Conservation (phyloP, 2,797 vertebrate genomes). For the Cyclopterus lumpus region DNA sequence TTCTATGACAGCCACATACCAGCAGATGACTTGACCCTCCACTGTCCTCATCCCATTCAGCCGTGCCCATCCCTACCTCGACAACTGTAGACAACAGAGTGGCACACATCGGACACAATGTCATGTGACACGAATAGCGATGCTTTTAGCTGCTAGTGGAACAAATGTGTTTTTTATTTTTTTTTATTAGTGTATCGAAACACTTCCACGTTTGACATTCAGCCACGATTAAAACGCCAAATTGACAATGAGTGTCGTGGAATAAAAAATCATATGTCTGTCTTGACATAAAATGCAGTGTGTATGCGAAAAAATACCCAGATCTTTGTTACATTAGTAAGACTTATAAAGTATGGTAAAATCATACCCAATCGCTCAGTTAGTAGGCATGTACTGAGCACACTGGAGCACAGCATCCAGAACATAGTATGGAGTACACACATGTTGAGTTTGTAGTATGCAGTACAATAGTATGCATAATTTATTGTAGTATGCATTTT, state of each 20-base stretch:
- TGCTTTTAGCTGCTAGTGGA: neutral
- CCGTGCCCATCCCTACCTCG: neutral
- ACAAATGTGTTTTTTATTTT: too few relatives aligned
- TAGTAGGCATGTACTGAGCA: too few relatives aligned
- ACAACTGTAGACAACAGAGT: neutral
- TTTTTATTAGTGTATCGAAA: neutral
- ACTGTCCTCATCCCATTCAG: neutral
- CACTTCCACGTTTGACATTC: neutral
- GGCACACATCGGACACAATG: neutral
- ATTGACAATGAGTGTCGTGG: neutral
- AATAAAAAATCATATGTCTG: neutral
- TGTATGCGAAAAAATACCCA: too few relatives aligned
- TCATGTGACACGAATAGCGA: neutral
- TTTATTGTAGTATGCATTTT: too few relatives aligned
- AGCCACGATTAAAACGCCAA: neutral
- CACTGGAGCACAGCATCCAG: too few relatives aligned
- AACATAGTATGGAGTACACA: too few relatives aligned
- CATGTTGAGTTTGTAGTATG: too few relatives aligned
- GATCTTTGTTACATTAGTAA: too few relatives aligned
- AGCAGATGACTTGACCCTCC: neutral
- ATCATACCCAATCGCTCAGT: too few relatives aligned
- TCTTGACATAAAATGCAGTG: neutral
- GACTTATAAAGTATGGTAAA: too few relatives aligned
- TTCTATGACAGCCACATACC: neutral
- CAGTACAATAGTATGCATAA: too few relatives aligned